These are phyloP conservation scores for Radopholus similis DNA, from an alignment of 1,140 invertebrate species.

Conservation along the genomic window DNA sequence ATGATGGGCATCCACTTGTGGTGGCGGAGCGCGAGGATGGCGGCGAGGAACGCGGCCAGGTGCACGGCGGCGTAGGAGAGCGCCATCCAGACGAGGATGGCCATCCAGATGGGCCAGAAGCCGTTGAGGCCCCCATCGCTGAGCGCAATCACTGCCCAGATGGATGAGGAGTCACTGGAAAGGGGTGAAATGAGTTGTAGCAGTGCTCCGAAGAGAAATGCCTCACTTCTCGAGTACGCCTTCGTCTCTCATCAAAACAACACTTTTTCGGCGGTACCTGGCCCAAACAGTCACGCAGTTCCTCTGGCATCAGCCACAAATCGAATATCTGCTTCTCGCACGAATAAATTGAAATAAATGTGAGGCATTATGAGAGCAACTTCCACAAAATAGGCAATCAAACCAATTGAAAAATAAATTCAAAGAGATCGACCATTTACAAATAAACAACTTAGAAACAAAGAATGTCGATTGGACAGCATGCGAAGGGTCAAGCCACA, in stretches of 20 bases:
- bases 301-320: too few species aligned
- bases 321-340: too few species aligned
- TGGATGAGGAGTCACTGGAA: neutral
- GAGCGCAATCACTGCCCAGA: neutral
- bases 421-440: neutral
- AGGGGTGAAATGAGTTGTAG: neutral
- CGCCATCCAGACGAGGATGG: conserved; percentile 53
- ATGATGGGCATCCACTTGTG: conserved; percentile 45
- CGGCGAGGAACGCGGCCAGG: conserved; percentile 27
- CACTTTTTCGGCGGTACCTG: too few species aligned
- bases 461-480: too few species aligned
- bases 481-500: conserved; percentile 41
- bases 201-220: too few species aligned
- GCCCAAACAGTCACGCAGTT: too few species aligned
- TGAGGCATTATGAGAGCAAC: too few species aligned
- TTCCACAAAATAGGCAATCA: too few species aligned
- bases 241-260: too few species aligned
- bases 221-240: too few species aligned
- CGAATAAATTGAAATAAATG: too few species aligned
- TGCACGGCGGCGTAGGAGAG: conserved; percentile 44
- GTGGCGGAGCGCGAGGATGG: conserved; percentile 40
- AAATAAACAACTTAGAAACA: too few species aligned
- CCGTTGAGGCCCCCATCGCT: neutral
- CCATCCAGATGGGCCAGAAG: conserved; percentile 51
- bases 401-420: neutral